Conservation (phyloP, 2,113 vertebrate species). For the Dasypus novemcinctus region DNA sequence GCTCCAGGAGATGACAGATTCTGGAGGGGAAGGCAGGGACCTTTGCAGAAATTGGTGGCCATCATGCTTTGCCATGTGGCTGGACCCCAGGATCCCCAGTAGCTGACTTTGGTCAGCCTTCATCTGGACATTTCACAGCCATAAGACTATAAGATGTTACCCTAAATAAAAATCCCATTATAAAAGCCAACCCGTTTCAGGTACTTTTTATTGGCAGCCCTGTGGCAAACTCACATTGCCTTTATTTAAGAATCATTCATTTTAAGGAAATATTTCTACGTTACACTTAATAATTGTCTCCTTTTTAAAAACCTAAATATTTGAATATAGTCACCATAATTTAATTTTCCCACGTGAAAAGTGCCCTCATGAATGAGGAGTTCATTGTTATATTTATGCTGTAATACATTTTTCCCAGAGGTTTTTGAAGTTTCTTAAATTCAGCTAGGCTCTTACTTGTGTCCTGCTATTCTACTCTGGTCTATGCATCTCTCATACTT, state of each 20-base stretch:
- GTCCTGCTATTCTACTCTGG: background rate
- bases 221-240: background rate
- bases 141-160: no score
- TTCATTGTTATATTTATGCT: background rate
- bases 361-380: background rate
- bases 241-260: background rate
- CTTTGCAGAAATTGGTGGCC: no score
- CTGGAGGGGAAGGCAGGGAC: no score
- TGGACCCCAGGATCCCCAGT: no score
- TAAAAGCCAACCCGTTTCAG: no score
- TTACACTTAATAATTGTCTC: background rate
- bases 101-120: no score
- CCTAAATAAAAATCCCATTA: no score
- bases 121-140: no score
- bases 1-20: no score
- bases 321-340: background rate
- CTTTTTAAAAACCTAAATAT: background rate
- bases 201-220: no score
- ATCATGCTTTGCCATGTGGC: no score
- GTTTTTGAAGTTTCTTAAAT: slow-evolving; percentile 23
- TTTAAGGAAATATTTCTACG: background rate
- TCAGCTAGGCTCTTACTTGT: background rate
- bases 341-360: slow-evolving; percentile 17
- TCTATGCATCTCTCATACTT: fast-evolving
- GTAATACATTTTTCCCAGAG: background rate